Evolutionary conservation across 2,888 invertebrate genomes (phyloP), one percentile per base, ranked within the genome.

Genomic region (Peribatodes rhomboidaria): DNA sequence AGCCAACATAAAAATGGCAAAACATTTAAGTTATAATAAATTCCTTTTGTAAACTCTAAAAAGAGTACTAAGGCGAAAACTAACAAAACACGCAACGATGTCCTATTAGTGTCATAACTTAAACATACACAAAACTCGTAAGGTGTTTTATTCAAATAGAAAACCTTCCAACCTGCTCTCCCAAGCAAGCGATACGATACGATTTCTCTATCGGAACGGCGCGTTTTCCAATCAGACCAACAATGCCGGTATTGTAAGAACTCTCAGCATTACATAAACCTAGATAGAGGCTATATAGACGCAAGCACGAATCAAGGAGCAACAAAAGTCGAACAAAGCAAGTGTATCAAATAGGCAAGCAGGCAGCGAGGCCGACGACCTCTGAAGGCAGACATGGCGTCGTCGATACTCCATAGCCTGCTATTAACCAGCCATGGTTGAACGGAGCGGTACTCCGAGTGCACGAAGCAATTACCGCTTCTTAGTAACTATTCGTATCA

Each of bases 381-480:
- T 75, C 78, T 68, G 74, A 75, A 78, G 75, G 83, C 81, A 90
- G 90, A 90, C 91, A 86, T 85, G 86, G 87, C 88, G 89, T 85
- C 87, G 86, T 76, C 87, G 76, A 80, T 79, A 83, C 81, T 82
- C 87, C 86, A 88, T 86, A 76, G 79, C 75, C 77, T 73, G 76
- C 82, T 77, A 84, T 85, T 84, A 83, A 78, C 76, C 73, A 77
- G 76, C 77, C 79, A 78, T 78, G 77, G 74, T 68, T 60, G 67
- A 64, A 63, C 65, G 42, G 53, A 64, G 66, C 57, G 61, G 57
- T 57, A 57, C 63, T 64, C 65, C 54, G 56, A 58, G 52, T 55
- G 56, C 52, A 57, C 63, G 42, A 60, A 42, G 18, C 57, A 57
- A 61, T 63, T 60, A 60, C 53, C 42, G 27, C 37, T 61, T 54